phyloP scores from a whole-genome alignment of 1,140 invertebrate species.

The Acromyrmex charruanus region DNA sequence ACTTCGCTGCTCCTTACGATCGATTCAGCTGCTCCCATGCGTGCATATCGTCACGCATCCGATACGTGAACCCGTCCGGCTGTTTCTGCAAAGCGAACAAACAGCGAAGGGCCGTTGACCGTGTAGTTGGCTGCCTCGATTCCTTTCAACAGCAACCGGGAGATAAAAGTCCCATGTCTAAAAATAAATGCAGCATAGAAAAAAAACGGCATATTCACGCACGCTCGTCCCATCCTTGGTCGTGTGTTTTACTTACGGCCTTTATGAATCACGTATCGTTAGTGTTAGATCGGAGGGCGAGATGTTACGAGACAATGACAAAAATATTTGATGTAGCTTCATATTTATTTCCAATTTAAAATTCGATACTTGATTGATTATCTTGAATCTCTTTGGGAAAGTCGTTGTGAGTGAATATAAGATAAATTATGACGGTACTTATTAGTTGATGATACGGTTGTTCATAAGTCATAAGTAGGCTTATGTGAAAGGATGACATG shows the following conservation, averaged over 20 bases:
- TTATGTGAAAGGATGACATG: not conserved
- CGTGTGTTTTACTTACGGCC: not conserved
- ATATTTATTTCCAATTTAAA: not conserved
- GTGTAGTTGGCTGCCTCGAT: constrained; percentile 1
- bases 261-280: not conserved
- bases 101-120: constrained; percentile 37
- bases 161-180: constrained; percentile 21
- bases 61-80: constrained; percentile 16
- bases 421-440: not conserved
- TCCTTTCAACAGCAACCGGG: not conserved
- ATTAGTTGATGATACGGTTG: constrained; percentile 4
- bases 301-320: not conserved
- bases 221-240: not conserved
- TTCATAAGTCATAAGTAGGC: not conserved
- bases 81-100: constrained; percentile 2
- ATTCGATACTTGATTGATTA: not conserved
- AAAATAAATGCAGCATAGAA: constrained; percentile 14
- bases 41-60: constrained; percentile 26
- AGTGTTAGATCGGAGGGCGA: not conserved
- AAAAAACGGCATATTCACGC: not conserved
- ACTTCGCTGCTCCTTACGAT: constrained; percentile 14
- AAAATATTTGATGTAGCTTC: not conserved
- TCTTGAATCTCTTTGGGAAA: not conserved
- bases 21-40: not conserved
- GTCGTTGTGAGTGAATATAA: too few relatives aligned